Evolutionary conservation across 2,113 vertebrate genomes (phyloP).

Genomic region (Phalacrocorax carbo): DNA sequence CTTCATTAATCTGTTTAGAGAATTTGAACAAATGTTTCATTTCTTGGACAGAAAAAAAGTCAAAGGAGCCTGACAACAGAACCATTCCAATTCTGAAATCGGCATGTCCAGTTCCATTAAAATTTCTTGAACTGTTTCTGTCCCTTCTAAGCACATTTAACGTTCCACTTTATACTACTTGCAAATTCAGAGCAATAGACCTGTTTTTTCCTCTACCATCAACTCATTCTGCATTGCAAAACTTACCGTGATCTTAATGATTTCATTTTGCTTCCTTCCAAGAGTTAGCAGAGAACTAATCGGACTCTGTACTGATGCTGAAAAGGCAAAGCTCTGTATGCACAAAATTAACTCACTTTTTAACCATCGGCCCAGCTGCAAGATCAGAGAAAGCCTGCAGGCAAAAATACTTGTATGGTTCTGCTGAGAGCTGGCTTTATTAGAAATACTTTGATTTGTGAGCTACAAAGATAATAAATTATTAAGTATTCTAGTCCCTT

Average conservation of each 20-base stretch:
- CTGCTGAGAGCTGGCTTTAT: not conserved
- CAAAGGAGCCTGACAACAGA: not conserved
- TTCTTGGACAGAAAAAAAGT: not conserved
- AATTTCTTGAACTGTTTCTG: not conserved
- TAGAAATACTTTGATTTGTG: not conserved
- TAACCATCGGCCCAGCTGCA: not conserved
- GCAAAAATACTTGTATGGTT: not conserved
- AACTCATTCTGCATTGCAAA: not conserved
- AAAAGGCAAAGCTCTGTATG: not conserved
- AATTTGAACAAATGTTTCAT: not conserved
- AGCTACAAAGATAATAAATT: not conserved
- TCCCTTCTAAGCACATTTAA: not conserved
- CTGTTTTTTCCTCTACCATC: accelerated
- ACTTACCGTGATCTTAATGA: not conserved
- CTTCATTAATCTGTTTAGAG: not conserved
- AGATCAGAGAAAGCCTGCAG: accelerated
- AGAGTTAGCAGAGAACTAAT: not conserved
- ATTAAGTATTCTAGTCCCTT: not conserved
- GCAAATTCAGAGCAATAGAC: not conserved
- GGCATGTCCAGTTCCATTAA: not conserved
- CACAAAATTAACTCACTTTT: not conserved
- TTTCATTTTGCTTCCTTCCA: not conserved
- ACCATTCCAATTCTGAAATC: not conserved
- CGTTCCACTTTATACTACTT: not conserved
- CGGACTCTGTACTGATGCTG: not conserved